These are phyloP conservation scores for Ceuthmochares aereus DNA, from an alignment of 2,113 vertebrate species.

Conservation along the genomic window DNA sequence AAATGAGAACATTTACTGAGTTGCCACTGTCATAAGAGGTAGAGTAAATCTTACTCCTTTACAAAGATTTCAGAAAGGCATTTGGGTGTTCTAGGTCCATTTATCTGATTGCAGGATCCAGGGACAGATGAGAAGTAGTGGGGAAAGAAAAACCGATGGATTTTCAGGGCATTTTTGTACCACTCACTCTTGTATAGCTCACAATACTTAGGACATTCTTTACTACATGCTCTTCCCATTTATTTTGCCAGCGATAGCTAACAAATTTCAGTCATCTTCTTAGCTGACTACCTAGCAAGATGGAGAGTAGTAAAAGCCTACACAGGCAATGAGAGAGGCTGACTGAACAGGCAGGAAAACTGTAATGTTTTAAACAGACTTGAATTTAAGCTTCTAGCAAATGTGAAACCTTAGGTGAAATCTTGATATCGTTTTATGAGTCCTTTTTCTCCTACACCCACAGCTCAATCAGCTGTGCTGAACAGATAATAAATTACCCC, in stretches of 20 bases:
- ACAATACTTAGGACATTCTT: neutral
- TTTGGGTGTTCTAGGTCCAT: neutral
- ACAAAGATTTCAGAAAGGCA: constrained; percentile 9
- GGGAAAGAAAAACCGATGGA: neutral
- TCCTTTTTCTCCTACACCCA: neutral
- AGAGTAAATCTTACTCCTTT: neutral
- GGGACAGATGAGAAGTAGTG: neutral
- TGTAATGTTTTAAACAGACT: neutral
- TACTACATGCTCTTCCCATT: neutral
- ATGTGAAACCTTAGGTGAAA: constrained; percentile 14
- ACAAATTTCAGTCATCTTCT: constrained; percentile 43
- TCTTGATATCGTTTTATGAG: neutral
- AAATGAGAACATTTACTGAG: neutral
- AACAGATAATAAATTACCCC: neutral
- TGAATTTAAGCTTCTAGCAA: constrained; percentile 8
- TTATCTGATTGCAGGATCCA: neutral
- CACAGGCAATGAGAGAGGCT: neutral
- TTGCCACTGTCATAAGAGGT: neutral
- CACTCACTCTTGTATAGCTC: neutral
- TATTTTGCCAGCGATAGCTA: constrained; percentile 29
- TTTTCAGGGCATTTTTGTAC: neutral
- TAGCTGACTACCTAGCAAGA: constrained; percentile 2
- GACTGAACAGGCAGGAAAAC: neutral
- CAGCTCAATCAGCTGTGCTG: neutral
- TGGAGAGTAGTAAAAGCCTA: neutral